Conservation (phyloP, 2,113 vertebrate genomes). For the Microtus oregoni region DNA sequence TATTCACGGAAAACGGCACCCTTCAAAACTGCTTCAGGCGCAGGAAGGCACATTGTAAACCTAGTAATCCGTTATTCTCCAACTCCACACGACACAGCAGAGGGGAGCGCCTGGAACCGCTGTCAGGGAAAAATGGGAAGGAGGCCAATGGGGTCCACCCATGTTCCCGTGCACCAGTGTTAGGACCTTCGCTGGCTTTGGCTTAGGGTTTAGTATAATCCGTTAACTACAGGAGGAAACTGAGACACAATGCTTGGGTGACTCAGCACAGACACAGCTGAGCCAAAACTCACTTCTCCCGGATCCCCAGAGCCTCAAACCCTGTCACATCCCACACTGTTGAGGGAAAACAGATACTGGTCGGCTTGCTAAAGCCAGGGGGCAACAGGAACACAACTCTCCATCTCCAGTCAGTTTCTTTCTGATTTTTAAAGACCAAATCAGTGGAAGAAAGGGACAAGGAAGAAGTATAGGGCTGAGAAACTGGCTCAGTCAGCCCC, state of each 20-base stretch:
- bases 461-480: background rate
- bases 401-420: background rate
- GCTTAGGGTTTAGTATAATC: background rate
- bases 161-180: accelerated
- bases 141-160: background rate
- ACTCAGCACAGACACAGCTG: background rate
- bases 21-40: background rate
- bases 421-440: background rate
- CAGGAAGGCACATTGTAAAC: background rate
- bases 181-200: background rate
- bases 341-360: background rate
- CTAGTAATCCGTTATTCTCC: background rate
- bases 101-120: background rate
- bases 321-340: background rate
- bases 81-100: background rate
- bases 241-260: background rate
- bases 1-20: background rate
- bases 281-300: background rate
- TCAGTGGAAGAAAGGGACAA: background rate
- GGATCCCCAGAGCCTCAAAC: background rate
- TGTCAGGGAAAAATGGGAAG: background rate
- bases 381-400: background rate
- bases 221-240: background rate
- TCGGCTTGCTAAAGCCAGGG: background rate
- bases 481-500: background rate